A percentile compares a stretch with the other conserved stretches of the same genome.
These are phyloP conservation scores for Gadopsis bispinosus DNA, from an alignment of 2,797 vertebrate species.

Conservation along the genomic window DNA sequence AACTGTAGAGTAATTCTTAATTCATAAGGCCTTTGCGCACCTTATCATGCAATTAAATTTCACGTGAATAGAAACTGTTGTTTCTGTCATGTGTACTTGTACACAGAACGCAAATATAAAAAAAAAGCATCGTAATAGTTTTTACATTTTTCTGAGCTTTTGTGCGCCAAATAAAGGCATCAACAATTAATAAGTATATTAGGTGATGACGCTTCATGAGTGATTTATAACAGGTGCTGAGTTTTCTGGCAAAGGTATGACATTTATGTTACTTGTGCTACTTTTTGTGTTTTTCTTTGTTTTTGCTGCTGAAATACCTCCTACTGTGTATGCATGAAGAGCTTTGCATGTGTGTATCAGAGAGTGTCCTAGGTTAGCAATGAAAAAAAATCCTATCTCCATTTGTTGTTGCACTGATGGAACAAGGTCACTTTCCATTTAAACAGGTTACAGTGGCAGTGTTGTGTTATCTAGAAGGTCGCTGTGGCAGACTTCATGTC, in stretches of 20 bases:
- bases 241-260: background rate
- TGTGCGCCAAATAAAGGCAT: too few species aligned
- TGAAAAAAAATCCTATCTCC: slow-evolving; percentile 18
- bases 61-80: too few species aligned
- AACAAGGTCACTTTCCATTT: slow-evolving; percentile 40
- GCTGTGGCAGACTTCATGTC: slow-evolving; percentile 42
- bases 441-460: slow-evolving; percentile 2
- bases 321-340: background rate
- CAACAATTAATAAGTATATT: too few species aligned
- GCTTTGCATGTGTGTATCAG: background rate
- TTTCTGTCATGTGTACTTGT: too few species aligned
- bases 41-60: too few species aligned
- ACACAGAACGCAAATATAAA: too few species aligned
- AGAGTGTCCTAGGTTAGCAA: background rate
- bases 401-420: background rate
- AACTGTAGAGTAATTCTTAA: too few species aligned
- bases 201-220: background rate
- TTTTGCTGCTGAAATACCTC: background rate
- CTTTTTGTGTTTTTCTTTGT: too few species aligned
- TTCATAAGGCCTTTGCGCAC: too few species aligned
- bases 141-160: too few species aligned
- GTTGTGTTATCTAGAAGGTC: slow-evolving; percentile 32
- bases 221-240: background rate
- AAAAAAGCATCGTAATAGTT: too few species aligned
- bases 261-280: background rate